These are phyloP conservation scores for Sinosuthora webbiana DNA, from an alignment of 2,113 vertebrate species.

Conservation along the genomic window DNA sequence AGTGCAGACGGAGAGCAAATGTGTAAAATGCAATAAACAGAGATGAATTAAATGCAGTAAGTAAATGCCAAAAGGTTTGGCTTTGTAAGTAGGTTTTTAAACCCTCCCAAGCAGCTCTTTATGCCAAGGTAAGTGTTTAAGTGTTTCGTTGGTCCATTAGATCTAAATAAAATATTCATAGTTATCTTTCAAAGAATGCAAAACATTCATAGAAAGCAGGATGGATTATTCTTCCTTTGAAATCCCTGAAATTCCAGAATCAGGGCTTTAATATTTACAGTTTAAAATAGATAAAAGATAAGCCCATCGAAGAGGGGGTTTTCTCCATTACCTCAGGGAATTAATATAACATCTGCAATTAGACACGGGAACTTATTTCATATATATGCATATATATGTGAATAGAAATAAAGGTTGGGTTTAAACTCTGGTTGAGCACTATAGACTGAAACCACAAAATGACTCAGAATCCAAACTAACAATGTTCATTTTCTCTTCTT, in stretches of 20 bases:
- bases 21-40: background rate
- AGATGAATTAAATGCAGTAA: background rate
- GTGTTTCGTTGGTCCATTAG: background rate
- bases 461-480: background rate
- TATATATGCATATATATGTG: background rate
- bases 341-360: background rate
- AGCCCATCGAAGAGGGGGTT: background rate
- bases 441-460: background rate
- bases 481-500: background rate
- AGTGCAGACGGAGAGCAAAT: background rate
- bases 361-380: background rate
- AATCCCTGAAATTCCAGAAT: background rate
- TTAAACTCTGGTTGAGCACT: background rate
- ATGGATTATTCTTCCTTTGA: constrained; percentile 4
- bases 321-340: constrained; percentile 6
- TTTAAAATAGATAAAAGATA: constrained; percentile 13
- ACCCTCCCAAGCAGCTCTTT: background rate
- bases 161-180: background rate
- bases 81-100: constrained; percentile 1
- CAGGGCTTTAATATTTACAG: background rate
- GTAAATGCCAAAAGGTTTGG: background rate
- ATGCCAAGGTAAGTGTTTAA: background rate
- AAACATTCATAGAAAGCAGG: background rate
- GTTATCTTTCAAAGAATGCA: constrained; percentile 3
- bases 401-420: background rate